Evolutionary conservation across 2,888 invertebrate species (phyloP), one percentile per base, ranked within the genome.

Genomic region (Scaptomyza tumidula): DNA sequence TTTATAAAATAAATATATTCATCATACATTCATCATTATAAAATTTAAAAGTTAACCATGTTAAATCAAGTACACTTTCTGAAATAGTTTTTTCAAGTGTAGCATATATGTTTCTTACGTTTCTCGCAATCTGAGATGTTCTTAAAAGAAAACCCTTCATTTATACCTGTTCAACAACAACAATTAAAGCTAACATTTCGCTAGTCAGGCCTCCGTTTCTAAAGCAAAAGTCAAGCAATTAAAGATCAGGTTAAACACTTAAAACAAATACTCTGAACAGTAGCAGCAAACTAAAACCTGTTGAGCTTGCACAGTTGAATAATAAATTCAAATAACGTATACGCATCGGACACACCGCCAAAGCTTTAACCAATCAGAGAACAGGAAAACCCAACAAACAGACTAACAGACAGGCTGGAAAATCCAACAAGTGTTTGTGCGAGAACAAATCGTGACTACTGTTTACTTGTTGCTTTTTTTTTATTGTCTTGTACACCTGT

Each of bases 291-390:
- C 45, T 27, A 19, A 33, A 55, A 41, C 62, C 31, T 27, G 46
- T 63, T 41, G n/a, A 11, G 9, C 11, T 48, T n/a, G 35, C 7
- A 11, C 19, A 14, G 6, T 19, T 49, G 19, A 7, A n/a, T 24
- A 16, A 11, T 29, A 44, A 16, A 31, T 19, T 43, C 7, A 19
- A 19, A 75, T 65, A 73, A 72, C 63, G 64, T 79, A 75, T 81
- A 76, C 67, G 73, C 29, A 57, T 39, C 52, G 61, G 86, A 83
- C 83, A 86, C 86, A 87, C 81, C 81, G 78, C 78, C 75, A 33
- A 44, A 43, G 59, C 49, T 10, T 16, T 58, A 61, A 60, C 83
- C 85, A 83, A 86, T 85, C 71, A 57, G 27, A 69, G 35, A 29
- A 2, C 44, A 69, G 55, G 14, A 46, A 27, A 39, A n/a, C 11